Percentiles rank a stretch among this genome's conserved stretches.
Evolutionary conservation across 2,888 invertebrate genomes (phyloP).

Genomic region (Neria commutata): DNA sequence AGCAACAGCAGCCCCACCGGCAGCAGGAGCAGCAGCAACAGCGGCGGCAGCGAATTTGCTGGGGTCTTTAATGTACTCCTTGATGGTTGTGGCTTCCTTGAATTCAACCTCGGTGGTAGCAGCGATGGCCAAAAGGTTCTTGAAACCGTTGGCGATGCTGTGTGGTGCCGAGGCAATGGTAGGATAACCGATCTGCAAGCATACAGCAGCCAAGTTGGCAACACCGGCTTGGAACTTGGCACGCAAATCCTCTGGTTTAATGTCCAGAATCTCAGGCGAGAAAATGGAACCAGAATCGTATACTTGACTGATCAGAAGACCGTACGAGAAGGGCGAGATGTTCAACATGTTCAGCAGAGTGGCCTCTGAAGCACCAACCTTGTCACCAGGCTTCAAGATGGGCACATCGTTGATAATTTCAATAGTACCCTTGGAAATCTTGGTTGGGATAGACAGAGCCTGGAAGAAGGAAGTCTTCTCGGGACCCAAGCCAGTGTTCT

Average conservation of each 20-base stretch:
- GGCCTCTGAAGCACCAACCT: constrained; percentile 98
- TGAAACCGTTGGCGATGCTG: constrained; percentile 97
- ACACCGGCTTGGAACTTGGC: constrained; percentile 92
- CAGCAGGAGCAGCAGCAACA: constrained; percentile 67
- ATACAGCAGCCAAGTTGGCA: constrained; percentile 91
- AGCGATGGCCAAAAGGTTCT: constrained; percentile 95
- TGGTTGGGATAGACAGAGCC: constrained; percentile 98
- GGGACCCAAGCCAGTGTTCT: constrained; percentile 97
- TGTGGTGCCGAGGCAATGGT: constrained; percentile 97
- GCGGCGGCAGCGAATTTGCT: constrained; percentile 84
- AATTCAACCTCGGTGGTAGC: constrained; percentile 96
- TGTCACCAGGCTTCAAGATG: constrained; percentile 92
- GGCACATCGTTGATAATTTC: constrained; percentile 98
- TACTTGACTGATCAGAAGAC: constrained; percentile 93
- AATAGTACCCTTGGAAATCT: constrained; percentile 99
- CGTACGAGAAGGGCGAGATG: constrained; percentile 99
- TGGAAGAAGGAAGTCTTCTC: constrained; percentile 99
- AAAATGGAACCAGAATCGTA: constrained; percentile 99
- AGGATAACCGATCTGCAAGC: constrained; percentile 92
- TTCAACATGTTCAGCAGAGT: constrained; percentile 99
- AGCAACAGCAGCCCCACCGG: constrained; percentile 70
- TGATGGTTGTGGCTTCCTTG: constrained; percentile 90
- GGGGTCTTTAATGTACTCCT: constrained; percentile 94
- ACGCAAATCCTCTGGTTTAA: constrained; percentile 94
- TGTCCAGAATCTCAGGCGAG: constrained; percentile 95